These are phyloP conservation scores for Liodrosophila aerea DNA, from an alignment of 2,888 invertebrate species.

Conservation along the genomic window DNA sequence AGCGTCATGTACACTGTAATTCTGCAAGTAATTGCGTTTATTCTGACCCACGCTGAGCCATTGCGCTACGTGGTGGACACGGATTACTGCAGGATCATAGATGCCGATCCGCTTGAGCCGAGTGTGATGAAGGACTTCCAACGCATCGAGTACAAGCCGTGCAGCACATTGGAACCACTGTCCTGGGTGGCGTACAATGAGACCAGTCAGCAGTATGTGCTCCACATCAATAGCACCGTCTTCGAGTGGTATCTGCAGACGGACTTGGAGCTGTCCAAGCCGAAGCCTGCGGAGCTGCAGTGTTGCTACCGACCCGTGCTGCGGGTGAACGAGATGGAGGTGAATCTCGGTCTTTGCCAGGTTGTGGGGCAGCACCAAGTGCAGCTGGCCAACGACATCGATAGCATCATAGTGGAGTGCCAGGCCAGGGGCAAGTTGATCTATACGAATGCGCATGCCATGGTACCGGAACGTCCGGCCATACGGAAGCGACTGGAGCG, in stretches of 20 bases:
- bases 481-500: conserved; percentile 82
- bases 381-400: conserved; percentile 79
- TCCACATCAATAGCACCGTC: conserved; percentile 68
- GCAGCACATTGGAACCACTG: conserved; percentile 80
- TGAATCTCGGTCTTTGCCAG: conserved; percentile 81
- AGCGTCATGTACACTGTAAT: not conserved
- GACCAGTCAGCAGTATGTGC: conserved; percentile 56
- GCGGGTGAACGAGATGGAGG: conserved; percentile 67
- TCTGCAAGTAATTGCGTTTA: not conserved
- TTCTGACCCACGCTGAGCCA: not conserved
- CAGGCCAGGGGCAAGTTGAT: conserved; percentile 73
- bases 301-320: conserved; percentile 80
- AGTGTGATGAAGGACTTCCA: conserved; percentile 84
- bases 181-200: conserved; percentile 72
- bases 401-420: conserved; percentile 84
- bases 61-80: conserved; percentile 82
- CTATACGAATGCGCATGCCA: conserved; percentile 83
- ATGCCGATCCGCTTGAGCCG: conserved; percentile 84
- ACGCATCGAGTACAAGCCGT: conserved; percentile 84
- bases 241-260: conserved; percentile 55
- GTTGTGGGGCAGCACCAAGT: conserved; percentile 81
- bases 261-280: conserved; percentile 14
- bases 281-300: conserved; percentile 26
- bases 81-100: conserved; percentile 85
- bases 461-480: conserved; percentile 83